phyloP scores from a whole-genome alignment of 2,888 invertebrate species.

The Oligia latruncula region DNA sequence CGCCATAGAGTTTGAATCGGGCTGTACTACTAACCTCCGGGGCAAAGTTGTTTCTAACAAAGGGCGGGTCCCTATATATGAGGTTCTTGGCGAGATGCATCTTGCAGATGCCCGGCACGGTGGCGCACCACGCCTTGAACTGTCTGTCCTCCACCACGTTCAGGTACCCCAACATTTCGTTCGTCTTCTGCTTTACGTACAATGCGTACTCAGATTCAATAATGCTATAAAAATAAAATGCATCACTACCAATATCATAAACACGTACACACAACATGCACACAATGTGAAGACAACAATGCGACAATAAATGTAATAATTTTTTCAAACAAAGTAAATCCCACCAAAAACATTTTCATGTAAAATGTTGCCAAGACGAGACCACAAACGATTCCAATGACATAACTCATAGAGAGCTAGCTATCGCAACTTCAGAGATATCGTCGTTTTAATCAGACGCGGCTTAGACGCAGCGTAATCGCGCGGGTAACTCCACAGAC shows the following conservation, averaged over 20 bases:
- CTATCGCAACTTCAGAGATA: too few species aligned
- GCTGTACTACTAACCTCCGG: slow-evolving; percentile 83
- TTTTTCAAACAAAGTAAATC: too few species aligned
- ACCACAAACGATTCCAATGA: too few species aligned
- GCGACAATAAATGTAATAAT: too few species aligned
- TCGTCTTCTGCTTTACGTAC: slow-evolving; percentile 90
- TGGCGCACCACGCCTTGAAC: slow-evolving; percentile 92
- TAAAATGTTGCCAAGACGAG: too few species aligned
- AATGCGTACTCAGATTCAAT: slow-evolving; percentile 90
- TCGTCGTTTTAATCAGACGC: too few species aligned
- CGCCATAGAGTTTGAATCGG: too few species aligned
- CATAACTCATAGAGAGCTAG: too few species aligned
- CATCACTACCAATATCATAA: not conserved
- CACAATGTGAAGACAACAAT: too few species aligned
- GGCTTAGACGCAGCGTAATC: too few species aligned
- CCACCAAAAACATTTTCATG: too few species aligned
- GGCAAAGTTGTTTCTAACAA: slow-evolving; percentile 92
- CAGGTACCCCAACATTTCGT: slow-evolving; percentile 92
- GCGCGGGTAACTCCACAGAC: too few species aligned
- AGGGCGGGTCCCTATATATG: slow-evolving; percentile 89
- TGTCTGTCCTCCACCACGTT: slow-evolving; percentile 91
- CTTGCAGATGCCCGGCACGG: slow-evolving; percentile 92
- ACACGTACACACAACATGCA: not conserved
- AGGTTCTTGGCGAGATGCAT: slow-evolving; percentile 91
- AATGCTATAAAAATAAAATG: slow-evolving; percentile 77